Conservation (phyloP, 2,888 invertebrate species). For the Tillus elongatus region DNA sequence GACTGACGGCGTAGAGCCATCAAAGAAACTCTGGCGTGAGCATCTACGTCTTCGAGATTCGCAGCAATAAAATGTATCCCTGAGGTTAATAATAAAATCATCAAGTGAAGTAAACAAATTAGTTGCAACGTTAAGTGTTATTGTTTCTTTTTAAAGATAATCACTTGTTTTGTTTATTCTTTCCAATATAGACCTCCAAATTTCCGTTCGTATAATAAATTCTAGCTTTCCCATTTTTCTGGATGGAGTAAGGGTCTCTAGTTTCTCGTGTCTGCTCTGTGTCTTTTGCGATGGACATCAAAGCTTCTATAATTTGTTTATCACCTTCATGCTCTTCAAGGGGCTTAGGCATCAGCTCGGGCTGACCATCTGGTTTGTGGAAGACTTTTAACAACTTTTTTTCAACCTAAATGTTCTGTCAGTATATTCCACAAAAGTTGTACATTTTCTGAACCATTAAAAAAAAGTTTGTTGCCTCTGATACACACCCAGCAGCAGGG, state of each 20-base stretch:
- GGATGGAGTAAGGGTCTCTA: constrained; percentile 19
- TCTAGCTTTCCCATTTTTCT: constrained; percentile 22
- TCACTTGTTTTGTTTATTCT: constrained; percentile 23
- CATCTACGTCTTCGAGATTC: constrained; percentile 22
- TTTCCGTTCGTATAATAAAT: constrained; percentile 19
- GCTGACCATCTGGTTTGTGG: constrained; percentile 29
- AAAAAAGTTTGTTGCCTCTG: constrained; percentile 25
- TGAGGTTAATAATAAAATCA: constrained; percentile 7
- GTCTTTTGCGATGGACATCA: constrained; percentile 22
- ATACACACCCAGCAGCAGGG: constrained; percentile 20
- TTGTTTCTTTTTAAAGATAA: constrained; percentile 20
- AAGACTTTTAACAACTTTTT: constrained; percentile 23
- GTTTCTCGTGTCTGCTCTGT: constrained; percentile 24
- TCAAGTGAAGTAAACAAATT: constrained; percentile 7
- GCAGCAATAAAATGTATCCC: constrained; percentile 15
- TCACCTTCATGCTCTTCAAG: constrained; percentile 22
- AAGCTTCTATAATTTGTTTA: constrained; percentile 24
- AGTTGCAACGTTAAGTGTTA: constrained; percentile 19
- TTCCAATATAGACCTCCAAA: constrained; percentile 20
- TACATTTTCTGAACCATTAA: constrained; percentile 23
- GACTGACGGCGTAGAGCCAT: constrained; percentile 9
- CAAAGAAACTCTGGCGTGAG: constrained; percentile 23
- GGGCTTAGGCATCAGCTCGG: constrained; percentile 24
- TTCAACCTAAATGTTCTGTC: constrained; percentile 22
- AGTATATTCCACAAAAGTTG: constrained; percentile 23